Evolutionary conservation across 2,888 invertebrate genomes (phyloP), one percentile per base, ranked within the genome.

Genomic region (Salpingus planirostris): DNA sequence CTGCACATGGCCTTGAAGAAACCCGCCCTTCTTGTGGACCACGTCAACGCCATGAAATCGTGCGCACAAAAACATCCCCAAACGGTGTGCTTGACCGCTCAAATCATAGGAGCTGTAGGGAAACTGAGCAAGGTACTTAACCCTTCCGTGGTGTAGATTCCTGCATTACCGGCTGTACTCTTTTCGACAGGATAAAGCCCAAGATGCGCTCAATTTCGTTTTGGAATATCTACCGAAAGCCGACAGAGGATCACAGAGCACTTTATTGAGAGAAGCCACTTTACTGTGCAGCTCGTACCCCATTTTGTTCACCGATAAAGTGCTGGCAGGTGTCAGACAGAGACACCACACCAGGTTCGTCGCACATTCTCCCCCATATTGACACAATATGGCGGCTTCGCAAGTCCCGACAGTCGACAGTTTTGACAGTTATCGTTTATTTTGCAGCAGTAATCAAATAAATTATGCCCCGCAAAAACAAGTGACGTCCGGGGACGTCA

Each of bases 141-240:
- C 7, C 13, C 6, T 18, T 18, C 18, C 8, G 18, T 18, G 6
- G 18, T 18, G 18, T 7, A 28, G 10, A 10, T 28, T 3, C 10
- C 13, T 15, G n/a, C n/a, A n/a, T n/a, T n/a, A n/a, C n/a, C n/a
- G n/a, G n/a, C n/a, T n/a, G n/a, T 31, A 8, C n/a, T 3, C 27
- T 33, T 18, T 38, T 36, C 38, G 59, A 23, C 52, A 86, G 84
- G 82, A 82, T 42, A 76, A 79, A 36, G 90, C 86, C 0, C 81
- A 83, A 56, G 82, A 82, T 52, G 85, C 87, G 4, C 62, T 90
- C 43, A 81, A 82, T 65, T 89, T 86, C 64, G 79, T 90, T 34
- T 70, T 88, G 46, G 80, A 81, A 55, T 77, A 81, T 49, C 67
- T 89, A 46, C 71, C 76, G 32, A 71, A 72, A 43, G 79, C 78